Conservation (phyloP, 2,113 vertebrate genomes). For the Podiceps cristatus region DNA sequence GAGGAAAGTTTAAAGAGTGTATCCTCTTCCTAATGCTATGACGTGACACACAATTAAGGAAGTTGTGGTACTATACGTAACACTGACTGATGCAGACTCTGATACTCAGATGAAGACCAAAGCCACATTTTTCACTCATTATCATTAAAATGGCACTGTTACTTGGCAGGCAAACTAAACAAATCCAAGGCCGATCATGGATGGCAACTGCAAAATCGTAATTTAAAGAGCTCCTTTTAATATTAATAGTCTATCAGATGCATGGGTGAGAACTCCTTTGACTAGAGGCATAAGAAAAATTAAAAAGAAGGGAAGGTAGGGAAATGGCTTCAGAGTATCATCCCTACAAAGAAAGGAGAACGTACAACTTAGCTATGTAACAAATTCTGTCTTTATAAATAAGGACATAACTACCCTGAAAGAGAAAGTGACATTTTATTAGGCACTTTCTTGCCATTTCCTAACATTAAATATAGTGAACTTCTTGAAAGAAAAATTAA, state of each 20-base stretch:
- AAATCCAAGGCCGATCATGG: neutral
- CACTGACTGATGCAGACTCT: neutral
- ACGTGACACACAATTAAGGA: neutral
- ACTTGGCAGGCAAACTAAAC: neutral
- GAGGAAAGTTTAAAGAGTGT: neutral
- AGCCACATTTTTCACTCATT: neutral
- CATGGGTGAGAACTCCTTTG: accelerated
- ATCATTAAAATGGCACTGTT: neutral
- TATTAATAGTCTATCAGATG: neutral
- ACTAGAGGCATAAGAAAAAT: neutral
- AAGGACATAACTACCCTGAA: neutral
- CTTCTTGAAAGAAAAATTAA: neutral
- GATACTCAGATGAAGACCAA: neutral
- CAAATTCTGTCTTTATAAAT: neutral
- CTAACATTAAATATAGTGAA: neutral
- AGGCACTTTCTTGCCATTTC: neutral
- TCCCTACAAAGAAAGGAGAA: neutral
- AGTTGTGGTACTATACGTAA: neutral
- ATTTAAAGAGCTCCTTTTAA: neutral
- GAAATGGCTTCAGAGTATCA: neutral
- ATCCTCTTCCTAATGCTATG: neutral
- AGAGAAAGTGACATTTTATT: neutral
- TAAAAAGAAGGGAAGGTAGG: neutral
- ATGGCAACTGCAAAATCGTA: neutral
- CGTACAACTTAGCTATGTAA: neutral